Evolutionary conservation across 2,888 invertebrate genomes (phyloP).

Genomic region (Pseudococcus viburni): DNA sequence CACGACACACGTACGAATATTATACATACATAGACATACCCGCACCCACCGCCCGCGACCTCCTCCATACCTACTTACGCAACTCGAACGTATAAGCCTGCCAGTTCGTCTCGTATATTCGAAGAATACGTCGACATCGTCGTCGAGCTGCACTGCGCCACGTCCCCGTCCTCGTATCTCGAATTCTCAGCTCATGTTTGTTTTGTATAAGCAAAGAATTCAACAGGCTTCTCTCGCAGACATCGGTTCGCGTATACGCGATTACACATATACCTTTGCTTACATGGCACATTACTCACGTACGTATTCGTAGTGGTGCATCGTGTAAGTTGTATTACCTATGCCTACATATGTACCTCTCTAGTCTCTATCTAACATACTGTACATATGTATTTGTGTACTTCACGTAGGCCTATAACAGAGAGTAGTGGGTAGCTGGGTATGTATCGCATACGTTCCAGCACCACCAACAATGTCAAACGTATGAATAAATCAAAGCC

Average conservation of each 20-base stretch:
- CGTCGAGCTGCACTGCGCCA: neutral
- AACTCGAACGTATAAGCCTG: neutral
- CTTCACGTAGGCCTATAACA: too few relatives aligned
- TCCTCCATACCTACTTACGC: too few relatives aligned
- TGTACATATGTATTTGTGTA: neutral
- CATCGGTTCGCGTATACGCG: neutral
- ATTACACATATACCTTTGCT: neutral
- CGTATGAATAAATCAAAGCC: conserved; percentile 34
- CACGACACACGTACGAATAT: neutral
- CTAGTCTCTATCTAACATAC: too few relatives aligned
- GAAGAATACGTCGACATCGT: neutral
- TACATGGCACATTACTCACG: too few relatives aligned
- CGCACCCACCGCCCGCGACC: too few relatives aligned
- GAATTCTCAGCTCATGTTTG: neutral
- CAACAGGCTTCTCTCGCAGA: conserved; percentile 16
- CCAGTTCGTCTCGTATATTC: conserved; percentile 1
- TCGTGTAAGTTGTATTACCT: too few relatives aligned
- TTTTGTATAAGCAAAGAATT: neutral
- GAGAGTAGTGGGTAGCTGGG: neutral
- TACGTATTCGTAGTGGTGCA: too few relatives aligned
- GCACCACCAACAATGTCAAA: neutral
- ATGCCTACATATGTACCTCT: neutral
- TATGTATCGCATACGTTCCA: neutral
- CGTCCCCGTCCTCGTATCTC: neutral
- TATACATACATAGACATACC: neutral